phyloP scores from a whole-genome alignment of 2,113 vertebrate genomes.

The Macquaria ambigua region DNA sequence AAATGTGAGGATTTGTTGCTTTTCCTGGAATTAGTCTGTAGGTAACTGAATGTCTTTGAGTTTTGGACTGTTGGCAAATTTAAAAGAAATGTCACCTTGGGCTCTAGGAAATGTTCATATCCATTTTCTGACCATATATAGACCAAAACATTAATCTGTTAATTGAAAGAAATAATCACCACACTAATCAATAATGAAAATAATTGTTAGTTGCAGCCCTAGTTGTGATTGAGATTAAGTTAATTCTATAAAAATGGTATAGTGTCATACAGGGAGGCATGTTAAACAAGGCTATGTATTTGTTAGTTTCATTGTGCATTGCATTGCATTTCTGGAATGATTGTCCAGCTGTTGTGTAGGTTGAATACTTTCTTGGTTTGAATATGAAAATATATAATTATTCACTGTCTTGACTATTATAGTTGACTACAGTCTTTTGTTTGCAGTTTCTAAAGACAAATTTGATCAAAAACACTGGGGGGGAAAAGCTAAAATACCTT shows the following conservation, averaged over 20 bases:
- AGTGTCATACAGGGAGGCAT: not conserved
- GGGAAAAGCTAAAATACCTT: constrained; percentile 3
- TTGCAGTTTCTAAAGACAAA: not conserved
- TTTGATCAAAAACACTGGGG: not conserved
- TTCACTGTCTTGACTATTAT: not conserved
- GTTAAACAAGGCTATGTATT: not conserved
- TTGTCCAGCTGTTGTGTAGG: constrained; percentile 13
- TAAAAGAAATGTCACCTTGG: not conserved
- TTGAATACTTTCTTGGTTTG: constrained; percentile 10
- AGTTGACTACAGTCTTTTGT: not conserved
- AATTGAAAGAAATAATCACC: not conserved
- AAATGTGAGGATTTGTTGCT: not conserved
- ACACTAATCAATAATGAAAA: not conserved
- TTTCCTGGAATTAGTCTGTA: not conserved
- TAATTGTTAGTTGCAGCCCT: not conserved
- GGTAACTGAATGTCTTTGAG: constrained; percentile 20
- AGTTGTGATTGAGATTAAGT: not conserved
- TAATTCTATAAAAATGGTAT: not conserved
- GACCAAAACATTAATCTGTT: not conserved
- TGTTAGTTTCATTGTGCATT: constrained; percentile 43
- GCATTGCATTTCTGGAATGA: constrained; percentile 54
- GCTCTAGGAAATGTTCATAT: not conserved
- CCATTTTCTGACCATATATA: not conserved
- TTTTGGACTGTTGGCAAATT: not conserved
- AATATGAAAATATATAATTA: constrained; percentile 16